Evolutionary conservation across 2,888 invertebrate genomes (phyloP), one percentile per base, ranked within the genome.

Genomic region (Sipunculus nudus): DNA sequence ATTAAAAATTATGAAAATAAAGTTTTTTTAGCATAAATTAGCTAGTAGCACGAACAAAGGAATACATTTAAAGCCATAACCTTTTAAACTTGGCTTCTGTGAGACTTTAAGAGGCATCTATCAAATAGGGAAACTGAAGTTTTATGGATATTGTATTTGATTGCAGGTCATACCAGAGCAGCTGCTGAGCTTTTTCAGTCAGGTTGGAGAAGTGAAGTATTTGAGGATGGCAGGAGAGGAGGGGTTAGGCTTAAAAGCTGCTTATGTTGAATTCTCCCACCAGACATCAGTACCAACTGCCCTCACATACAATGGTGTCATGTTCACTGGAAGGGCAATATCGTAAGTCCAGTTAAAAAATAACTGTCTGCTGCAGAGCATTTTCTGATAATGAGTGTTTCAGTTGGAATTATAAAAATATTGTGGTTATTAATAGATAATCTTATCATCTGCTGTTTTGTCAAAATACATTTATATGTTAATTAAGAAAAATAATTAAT

Each of bases 171-270:
- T 82, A 5, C 87, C 92, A 4, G 92, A 96, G 66, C 92, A 94
- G 75, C 85, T 98, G n/a, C 88, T 96, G 78, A 91, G 92, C 61
- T 92, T 92, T 82, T 95, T 98, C 81, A 88, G 89, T 57, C 88
- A 88, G 70, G 92, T 92, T 45, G 95, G 94, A 16, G 96, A 99
- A 86, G 93, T 99, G 1, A 98, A 97, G 83, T 99, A 96, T 83
- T 86, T 95, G 55, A 88, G 98, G 28, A 91, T 94, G 84, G 95
- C 96, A 75, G 92, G 92, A 48, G 92, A 93, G 75, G 89, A 89
- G 26, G 87, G 88, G 53, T 89, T 89, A 45, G 78, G 79, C 2
- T 78, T 82, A 23, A 73, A 79, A 16, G 94, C 92, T 85, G 93
- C 93, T 2, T 88, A 97, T 76, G 88, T 99, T 59, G 99, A 99